Conservation (phyloP, 2,113 vertebrate genomes). For the Anarhynchus alexandrinus region DNA sequence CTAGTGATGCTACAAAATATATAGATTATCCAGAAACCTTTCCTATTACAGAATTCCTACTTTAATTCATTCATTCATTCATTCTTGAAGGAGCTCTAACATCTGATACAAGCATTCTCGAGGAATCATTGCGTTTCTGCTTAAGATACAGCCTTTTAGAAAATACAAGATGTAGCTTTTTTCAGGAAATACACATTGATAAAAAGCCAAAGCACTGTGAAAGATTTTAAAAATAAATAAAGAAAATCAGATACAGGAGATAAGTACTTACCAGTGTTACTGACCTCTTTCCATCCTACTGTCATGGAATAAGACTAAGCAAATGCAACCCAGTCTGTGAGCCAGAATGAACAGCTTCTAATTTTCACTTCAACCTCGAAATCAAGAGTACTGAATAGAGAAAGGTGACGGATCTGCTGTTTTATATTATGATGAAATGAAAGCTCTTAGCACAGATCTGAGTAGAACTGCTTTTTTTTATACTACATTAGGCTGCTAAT, state of each 20-base stretch:
- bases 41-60: conserved; percentile 50
- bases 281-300: conserved; percentile 65
- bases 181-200: neutral
- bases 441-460: conserved; percentile 68
- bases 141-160: neutral
- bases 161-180: neutral
- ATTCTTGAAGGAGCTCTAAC: conserved; percentile 48
- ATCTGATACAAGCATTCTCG: conserved; percentile 31
- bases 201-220: conserved; percentile 30
- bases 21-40: conserved; percentile 44
- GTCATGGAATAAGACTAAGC: conserved; percentile 41
- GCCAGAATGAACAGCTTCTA: conserved; percentile 73
- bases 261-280: conserved; percentile 75
- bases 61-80: conserved; percentile 57
- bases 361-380: conserved; percentile 75
- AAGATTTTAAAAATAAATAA: conserved; percentile 13
- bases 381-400: conserved; percentile 68
- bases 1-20: conserved; percentile 32
- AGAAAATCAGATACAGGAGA: conserved; percentile 33
- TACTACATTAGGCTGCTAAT: conserved; percentile 77
- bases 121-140: conserved; percentile 48
- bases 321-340: conserved; percentile 55
- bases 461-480: conserved; percentile 67
- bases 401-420: conserved; percentile 71
- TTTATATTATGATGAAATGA: conserved; percentile 76